Evolutionary conservation across 2,888 invertebrate species (phyloP), one percentile per base, ranked within the genome.

Genomic region (Mechanitis mazaeus): DNA sequence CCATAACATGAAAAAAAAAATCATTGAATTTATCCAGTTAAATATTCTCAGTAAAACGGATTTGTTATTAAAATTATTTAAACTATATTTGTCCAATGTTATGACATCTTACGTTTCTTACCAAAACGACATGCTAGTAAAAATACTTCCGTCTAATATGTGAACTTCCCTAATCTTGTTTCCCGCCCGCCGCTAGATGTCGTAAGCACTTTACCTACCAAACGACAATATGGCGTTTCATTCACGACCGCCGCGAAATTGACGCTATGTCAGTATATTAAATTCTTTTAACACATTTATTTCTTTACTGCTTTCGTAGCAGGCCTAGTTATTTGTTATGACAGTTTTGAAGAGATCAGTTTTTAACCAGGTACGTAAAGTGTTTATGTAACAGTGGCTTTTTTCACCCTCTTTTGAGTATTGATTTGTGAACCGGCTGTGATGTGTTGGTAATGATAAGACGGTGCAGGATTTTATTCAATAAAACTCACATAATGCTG

Each of bases 141-240:
- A 53, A 38, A 60, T 56, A 33, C 45, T 60, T 63, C 62, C 58
- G 45, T 33, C 54, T 61, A 56, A 53, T 56, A 42, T 33, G 9
- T 46, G 54, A 55, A 42, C 64, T 64, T 60, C 59, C 61, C 60
- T 59, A 35, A 54, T 46, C 53, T 74, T 67, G 64, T 42, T 31
- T 67, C 65, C 68, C 65, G 71, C 73, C 73, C 72, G 70, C 66
- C 75, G 72, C 68, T 75, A 85, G 85, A 80, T 85, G 85, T 78
- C 84, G 79, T 70, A 57, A 58, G 60, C 67, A 47, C 69, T 71
- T 72, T 72, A 66, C 66, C 68, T 50, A 61, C 69, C 69, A 72
- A 75, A 67, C 66, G 70, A 63, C 75, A 75, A 78, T 66, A 79
- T 78, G 79, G 78, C 78, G 76, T 63, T 66, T 65, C 67, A 67